Conservation (phyloP, 2,888 invertebrate genomes). For the Eupithecia abbreviata region DNA sequence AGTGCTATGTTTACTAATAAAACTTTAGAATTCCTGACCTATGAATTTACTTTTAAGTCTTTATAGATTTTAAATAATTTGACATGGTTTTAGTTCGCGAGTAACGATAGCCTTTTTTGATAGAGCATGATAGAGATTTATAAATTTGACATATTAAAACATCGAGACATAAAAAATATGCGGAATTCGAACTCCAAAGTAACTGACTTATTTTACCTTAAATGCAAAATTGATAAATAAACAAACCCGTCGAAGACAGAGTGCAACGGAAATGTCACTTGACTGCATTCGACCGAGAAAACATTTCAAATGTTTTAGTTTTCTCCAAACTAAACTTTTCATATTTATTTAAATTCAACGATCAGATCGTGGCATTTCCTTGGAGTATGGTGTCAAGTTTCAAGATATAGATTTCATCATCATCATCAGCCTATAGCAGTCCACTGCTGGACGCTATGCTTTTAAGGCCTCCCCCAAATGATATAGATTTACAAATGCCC, state of each 20-base stretch:
- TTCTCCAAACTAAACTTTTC: constrained; percentile 56
- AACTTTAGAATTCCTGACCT: constrained; percentile 53
- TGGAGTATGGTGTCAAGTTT: not conserved
- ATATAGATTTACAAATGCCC: not conserved
- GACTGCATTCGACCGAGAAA: constrained; percentile 54
- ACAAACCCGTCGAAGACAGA: constrained; percentile 37
- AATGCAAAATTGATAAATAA: constrained; percentile 17
- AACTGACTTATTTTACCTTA: not conserved
- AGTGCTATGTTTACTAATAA: constrained; percentile 72
- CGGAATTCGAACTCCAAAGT: not conserved
- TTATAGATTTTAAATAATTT: not conserved
- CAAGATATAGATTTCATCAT: not conserved
- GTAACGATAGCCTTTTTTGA: not conserved
- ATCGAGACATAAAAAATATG: not conserved
- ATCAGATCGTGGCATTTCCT: not conserved
- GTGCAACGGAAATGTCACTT: constrained; percentile 69
- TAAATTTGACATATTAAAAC: not conserved
- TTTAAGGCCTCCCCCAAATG: too few relatives aligned
- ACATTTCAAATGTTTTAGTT: constrained; percentile 43
- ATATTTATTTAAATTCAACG: constrained; percentile 63
- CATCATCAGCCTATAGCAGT: too few relatives aligned
- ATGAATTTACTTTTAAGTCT: not conserved
- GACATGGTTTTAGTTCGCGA: not conserved
- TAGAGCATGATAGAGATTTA: not conserved
- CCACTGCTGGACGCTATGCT: too few relatives aligned